Conservation (phyloP, 2,113 vertebrate genomes). For the Prinia subflava region DNA sequence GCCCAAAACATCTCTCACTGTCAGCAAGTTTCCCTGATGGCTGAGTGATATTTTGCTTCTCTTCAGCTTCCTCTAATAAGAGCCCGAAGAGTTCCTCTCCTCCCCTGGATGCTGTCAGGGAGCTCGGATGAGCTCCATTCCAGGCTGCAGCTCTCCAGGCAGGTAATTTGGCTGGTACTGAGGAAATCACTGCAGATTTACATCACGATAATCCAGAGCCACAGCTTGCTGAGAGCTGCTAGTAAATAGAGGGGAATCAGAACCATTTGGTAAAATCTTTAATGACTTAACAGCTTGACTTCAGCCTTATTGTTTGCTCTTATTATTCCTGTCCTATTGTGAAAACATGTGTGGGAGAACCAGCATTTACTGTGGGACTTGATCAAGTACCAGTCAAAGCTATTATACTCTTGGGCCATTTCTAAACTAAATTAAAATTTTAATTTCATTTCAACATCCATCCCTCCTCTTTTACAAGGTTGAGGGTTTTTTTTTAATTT, state of each 20-base stretch:
- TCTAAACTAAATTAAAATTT: conserved; percentile 35
- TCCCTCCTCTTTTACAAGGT: not conserved
- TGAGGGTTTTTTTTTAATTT: not conserved
- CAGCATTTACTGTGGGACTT: conserved; percentile 13
- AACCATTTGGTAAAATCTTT: conserved; percentile 52
- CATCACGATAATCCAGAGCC: not conserved
- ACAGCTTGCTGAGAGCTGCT: not conserved
- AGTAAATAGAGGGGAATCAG: not conserved
- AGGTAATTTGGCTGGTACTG: not conserved
- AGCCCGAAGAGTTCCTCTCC: not conserved
- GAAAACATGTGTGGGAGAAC: conserved; percentile 26
- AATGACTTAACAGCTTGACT: conserved; percentile 50
- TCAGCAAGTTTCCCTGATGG: conserved; percentile 61
- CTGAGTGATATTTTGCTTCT: not conserved
- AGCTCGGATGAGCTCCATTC: not conserved
- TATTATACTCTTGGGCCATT: conserved; percentile 14
- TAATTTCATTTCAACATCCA: conserved; percentile 42
- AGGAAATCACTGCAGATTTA: conserved; percentile 52
- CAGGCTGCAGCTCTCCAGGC: not conserved
- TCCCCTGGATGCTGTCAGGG: not conserved
- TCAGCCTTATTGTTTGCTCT: conserved; percentile 43
- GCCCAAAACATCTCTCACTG: conserved; percentile 39
- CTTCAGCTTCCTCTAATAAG: conserved; percentile 18
- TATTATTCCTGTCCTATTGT: conserved; percentile 33
- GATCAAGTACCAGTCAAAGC: conserved; percentile 19